Evolutionary conservation across 2,797 vertebrate species (phyloP).

Genomic region (Syngnathus rostellatus): DNA sequence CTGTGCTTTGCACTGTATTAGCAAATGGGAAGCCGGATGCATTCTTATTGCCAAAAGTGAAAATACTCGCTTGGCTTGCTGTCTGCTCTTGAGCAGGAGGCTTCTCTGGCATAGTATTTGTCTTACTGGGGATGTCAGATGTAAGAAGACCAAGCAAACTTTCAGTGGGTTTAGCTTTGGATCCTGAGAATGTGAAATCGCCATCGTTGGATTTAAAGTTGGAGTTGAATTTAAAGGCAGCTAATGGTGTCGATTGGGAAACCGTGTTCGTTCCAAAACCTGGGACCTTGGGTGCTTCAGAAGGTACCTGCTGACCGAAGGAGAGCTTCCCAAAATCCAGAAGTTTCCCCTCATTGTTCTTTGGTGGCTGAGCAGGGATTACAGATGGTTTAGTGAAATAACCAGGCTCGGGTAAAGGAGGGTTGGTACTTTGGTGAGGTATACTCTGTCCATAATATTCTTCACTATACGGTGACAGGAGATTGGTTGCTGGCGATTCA

Average conservation of each 20-base stretch:
- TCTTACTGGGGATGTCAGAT: slow-evolving; percentile 78
- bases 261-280: slow-evolving; percentile 65
- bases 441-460: slow-evolving; percentile 84
- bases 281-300: slow-evolving; percentile 74
- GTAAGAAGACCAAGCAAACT: slow-evolving; percentile 88
- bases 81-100: slow-evolving; percentile 52
- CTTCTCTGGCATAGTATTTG: slow-evolving; percentile 68
- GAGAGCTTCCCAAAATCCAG: slow-evolving; percentile 79
- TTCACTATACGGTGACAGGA: slow-evolving; percentile 87
- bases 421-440: slow-evolving; percentile 80
- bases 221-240: slow-evolving; percentile 93
- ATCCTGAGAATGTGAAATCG: slow-evolving; percentile 88
- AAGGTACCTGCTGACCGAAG: slow-evolving; percentile 73
- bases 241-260: slow-evolving; percentile 60
- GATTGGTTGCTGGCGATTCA: slow-evolving; percentile 81
- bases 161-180: slow-evolving; percentile 77
- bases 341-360: slow-evolving; percentile 75
- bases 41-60: slow-evolving; percentile 79
- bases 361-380: slow-evolving; percentile 66
- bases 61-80: slow-evolving; percentile 63
- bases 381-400: slow-evolving; percentile 90
- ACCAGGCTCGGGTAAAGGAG: slow-evolving; percentile 88
- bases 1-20: slow-evolving; percentile 59
- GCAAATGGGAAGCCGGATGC: slow-evolving; percentile 65
- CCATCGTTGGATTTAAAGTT: slow-evolving; percentile 98